A percentile compares a stretch with the other conserved stretches of the same genome.
phyloP scores from a whole-genome alignment of 2,113 vertebrate genomes.

The Mus spicilegus region DNA sequence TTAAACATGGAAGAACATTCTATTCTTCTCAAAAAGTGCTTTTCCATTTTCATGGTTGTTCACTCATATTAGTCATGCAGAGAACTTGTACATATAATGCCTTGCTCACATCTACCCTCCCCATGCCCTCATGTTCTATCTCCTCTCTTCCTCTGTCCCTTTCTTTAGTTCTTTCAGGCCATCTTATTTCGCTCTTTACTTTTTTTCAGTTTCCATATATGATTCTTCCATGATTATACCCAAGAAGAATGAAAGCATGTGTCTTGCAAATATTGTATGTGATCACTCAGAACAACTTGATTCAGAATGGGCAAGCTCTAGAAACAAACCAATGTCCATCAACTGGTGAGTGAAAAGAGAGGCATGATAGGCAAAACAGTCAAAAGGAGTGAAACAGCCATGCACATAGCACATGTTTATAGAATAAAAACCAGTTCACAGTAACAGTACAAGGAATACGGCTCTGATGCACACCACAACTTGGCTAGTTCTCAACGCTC shows the following conservation, averaged over 20 bases:
- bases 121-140: not conserved
- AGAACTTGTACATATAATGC: not conserved
- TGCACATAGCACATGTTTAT: not conserved
- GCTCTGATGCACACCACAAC: not conserved
- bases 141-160: not conserved
- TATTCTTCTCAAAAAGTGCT: not conserved
- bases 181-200: not conserved
- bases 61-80: not conserved
- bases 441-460: not conserved
- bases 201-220: not conserved
- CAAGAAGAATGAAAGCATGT: not conserved
- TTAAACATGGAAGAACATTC: not conserved
- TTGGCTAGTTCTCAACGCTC: not conserved
- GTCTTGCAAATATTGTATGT: not conserved
- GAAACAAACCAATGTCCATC: slow-evolving; percentile 2
- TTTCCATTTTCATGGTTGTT: not conserved
- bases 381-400: not conserved
- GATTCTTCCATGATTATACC: not conserved
- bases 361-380: not conserved
- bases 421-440: not conserved
- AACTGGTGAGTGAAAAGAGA: not conserved
- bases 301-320: not conserved
- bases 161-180: not conserved
- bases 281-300: not conserved
- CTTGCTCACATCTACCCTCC: not conserved